Evolutionary conservation across 2,888 invertebrate genomes (phyloP), one percentile per base, ranked within the genome.

Genomic region (Panzeria rudis): DNA sequence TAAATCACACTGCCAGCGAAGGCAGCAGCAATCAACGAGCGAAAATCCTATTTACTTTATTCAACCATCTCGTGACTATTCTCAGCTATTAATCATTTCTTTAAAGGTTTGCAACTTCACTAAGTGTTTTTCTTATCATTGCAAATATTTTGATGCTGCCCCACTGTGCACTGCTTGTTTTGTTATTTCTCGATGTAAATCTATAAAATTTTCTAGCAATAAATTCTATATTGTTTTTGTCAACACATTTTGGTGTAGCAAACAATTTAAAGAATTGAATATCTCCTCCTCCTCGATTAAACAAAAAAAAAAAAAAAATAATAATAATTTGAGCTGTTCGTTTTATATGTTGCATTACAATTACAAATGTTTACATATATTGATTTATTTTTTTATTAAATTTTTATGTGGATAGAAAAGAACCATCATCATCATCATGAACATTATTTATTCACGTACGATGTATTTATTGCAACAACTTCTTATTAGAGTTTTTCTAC

Each of bases 331-430:
- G 2, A 29, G 3, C 15, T 41, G 35, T 72, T 59, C 41, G 35
- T 50, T 68, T 47, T 15, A 44, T 25, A 44, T 25, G 64, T 35
- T 69, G 61, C 44, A 44, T 52, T 35, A 32, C 68, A 59, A 32
- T 20, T 52, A 61, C 41, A 81, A 75, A 69, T 73, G 61, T 68
- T 59, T 68, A 41, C 50, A 75, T 69, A 44, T 62, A 73, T 69
- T 69, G 52, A 75, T 54, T 61, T 20, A 25, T 52, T 75, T 69
- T 17, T n/a, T 15, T 3, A 3, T 52, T 61, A 38, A n/a, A n/a
- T n/a, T n/a, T 20, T 11, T 9, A 1, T 4, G 32, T 29, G 56
- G 9, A 38, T 47, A 20, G 35, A 47, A 32, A 17, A 52, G 29
- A 66, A 50, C 35, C 35, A 79, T 50, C 47, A 41, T 52, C 47